Evolutionary conservation across 1,140 invertebrate genomes (phyloP), one percentile per base, ranked within the genome.

Genomic region (Papilio helenus): DNA sequence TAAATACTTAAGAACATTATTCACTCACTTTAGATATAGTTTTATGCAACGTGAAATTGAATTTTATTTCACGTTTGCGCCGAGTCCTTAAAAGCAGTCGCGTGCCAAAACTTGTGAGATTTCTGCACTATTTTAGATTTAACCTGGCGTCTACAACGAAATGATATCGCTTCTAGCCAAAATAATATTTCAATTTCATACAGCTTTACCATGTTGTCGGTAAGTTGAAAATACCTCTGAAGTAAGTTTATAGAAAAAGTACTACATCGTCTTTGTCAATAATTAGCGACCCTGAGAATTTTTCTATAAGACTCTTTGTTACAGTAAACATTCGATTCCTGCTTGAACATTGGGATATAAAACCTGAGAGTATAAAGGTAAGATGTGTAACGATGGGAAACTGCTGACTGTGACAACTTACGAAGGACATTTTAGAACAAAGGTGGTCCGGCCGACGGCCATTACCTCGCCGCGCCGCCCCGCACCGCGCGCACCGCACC

Each of bases 91-190:
- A 34, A 29, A 14, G 20, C 61, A 26, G 61, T 68, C 61, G 61
- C 26, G 23, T 18, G 61, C 61, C 23, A 68, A 68, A 68, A 29
- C 61, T 4, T 16, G 61, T 29, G 20, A 68, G 61, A 68, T 68
- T 68, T 68, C 26, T 29, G 14, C 61, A 34, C 10, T 68, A 68
- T 68, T 68, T 68, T 68, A 68, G 61, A 68, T 68, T 68, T 29
- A 68, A 68, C 61, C 61, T 68, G 58, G 23, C 58, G 58, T 68
- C 61, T 29, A 68, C 61, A 29, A 3, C 61, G 61, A 12, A 16
- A 14, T 68, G 61, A 68, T 68, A 29, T 68, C 61, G 26, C 61
- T 29, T 68, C 12, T 68, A 29, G 26, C 16, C 23, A 29, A 29
- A 68, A 18, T 68, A 29, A 16, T 29, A 68, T 68, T 68, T 55